phyloP scores from a whole-genome alignment of 2,797 vertebrate species.

The Clamator glandarius region DNA sequence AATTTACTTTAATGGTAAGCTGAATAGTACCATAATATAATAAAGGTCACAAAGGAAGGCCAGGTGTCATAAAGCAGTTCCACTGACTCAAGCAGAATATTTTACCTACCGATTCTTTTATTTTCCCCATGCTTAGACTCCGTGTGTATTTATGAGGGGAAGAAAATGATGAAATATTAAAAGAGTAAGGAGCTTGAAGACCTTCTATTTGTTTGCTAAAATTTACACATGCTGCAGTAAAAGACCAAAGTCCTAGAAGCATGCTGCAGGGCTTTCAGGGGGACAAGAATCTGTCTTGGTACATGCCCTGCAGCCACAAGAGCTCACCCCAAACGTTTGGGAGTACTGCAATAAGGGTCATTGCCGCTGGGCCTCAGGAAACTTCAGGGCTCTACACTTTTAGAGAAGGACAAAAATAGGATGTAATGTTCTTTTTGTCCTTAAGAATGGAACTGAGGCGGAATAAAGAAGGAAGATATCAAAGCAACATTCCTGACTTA shows the following conservation, averaged over 20 bases:
- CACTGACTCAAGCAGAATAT: slow-evolving; percentile 10
- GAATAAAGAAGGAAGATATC: neutral
- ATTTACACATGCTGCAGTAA: neutral
- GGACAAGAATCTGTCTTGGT: neutral
- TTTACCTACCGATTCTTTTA: slow-evolving; percentile 26
- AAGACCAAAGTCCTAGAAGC: slow-evolving; percentile 30
- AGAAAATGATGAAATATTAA: slow-evolving; percentile 51
- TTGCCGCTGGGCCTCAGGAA: neutral
- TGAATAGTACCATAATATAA: neutral
- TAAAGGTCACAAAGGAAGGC: slow-evolving; percentile 26
- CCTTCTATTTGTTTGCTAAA: slow-evolving; percentile 56
- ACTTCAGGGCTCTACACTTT: neutral
- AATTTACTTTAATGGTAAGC: neutral
- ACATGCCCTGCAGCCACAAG: neutral
- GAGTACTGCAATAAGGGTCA: neutral
- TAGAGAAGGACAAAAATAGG: neutral
- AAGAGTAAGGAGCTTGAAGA: slow-evolving; percentile 16
- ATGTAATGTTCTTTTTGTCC: neutral
- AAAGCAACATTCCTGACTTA: neutral
- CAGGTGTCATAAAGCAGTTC: slow-evolving; percentile 5
- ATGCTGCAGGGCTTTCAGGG: slow-evolving; percentile 29
- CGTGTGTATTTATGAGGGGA: slow-evolving; percentile 7
- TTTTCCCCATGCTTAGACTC: neutral
- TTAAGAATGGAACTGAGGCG: neutral
- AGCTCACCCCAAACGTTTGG: neutral